Evolutionary conservation across 2,797 vertebrate genomes (phyloP).

Genomic region (Sebastolobus alascanus): DNA sequence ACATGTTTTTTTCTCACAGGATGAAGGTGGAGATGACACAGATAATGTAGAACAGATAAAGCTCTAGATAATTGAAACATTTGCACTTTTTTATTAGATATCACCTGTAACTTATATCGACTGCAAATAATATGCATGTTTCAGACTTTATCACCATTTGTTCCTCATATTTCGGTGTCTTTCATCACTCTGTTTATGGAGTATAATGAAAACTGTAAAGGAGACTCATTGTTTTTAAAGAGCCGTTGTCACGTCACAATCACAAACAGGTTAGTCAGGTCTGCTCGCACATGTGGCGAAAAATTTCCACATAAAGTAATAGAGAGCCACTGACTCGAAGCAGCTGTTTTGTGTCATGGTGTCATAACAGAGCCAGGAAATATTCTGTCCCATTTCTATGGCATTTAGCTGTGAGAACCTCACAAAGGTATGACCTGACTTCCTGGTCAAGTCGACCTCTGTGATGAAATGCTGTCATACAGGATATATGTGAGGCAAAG

Average conservation of each 20-base stretch:
- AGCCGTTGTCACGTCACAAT: constrained; percentile 16
- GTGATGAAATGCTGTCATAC: constrained; percentile 68
- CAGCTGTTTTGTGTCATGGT: constrained; percentile 57
- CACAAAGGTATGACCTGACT: constrained; percentile 58
- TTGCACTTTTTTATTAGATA: not conserved
- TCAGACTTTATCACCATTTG: not conserved
- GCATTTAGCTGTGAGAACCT: constrained; percentile 58
- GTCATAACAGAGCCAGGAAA: constrained; percentile 60
- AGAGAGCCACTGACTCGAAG: constrained; percentile 14
- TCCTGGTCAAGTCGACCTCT: constrained; percentile 60
- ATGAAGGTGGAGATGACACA: not conserved
- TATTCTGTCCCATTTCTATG: constrained; percentile 36
- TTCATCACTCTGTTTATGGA: constrained; percentile 5
- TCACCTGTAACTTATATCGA: not conserved
- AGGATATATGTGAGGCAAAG: constrained; percentile 68
- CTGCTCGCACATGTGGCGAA: constrained; percentile 11
- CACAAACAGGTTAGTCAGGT: constrained; percentile 43
- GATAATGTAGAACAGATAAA: constrained; percentile 23
- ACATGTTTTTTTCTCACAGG: constrained; percentile 12
- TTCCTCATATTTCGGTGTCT: not conserved
- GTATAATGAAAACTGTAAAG: constrained; percentile 1
- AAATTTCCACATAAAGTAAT: constrained; percentile 39
- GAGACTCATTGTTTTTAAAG: constrained; percentile 5
- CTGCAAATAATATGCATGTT: not conserved
- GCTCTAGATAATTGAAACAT: not conserved